Evolutionary conservation across 2,113 vertebrate genomes (phyloP).

Genomic region (Pterocles gutturalis): DNA sequence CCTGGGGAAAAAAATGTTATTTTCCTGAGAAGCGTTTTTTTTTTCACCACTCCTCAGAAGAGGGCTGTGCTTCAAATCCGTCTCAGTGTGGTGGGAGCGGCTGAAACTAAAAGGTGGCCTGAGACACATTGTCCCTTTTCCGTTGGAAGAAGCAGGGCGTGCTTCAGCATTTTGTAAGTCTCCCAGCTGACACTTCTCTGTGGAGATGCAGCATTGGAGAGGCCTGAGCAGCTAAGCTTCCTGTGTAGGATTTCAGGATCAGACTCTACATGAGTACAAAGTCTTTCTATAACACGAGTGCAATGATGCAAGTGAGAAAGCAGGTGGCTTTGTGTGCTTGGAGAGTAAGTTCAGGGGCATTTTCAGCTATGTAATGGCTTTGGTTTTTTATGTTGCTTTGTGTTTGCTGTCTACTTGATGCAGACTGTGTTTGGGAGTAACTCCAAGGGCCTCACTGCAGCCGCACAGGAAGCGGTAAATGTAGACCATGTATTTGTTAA

Average conservation of each 20-base stretch:
- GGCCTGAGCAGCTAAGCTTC: neutral
- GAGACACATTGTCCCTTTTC: neutral
- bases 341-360: neutral
- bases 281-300: neutral
- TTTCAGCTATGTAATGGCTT: neutral
- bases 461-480: conserved; percentile 16
- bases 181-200: neutral
- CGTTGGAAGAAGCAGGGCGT: neutral
- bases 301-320: conserved; percentile 49
- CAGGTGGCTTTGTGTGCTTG: conserved; percentile 6
- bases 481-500: neutral
- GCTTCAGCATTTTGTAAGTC: neutral
- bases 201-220: neutral
- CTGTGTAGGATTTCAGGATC: conserved; percentile 1
- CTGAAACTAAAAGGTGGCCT: neutral
- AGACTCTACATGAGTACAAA: neutral
- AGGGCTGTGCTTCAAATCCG: neutral
- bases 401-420: conserved; percentile 21
- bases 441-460: neutral
- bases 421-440: neutral
- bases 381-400: neutral
- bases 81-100: neutral
- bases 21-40: neutral
- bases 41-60: neutral
- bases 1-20: neutral